These are phyloP conservation scores for Parnassius mnemosyne DNA, from an alignment of 2,888 invertebrate species.

Conservation along the genomic window DNA sequence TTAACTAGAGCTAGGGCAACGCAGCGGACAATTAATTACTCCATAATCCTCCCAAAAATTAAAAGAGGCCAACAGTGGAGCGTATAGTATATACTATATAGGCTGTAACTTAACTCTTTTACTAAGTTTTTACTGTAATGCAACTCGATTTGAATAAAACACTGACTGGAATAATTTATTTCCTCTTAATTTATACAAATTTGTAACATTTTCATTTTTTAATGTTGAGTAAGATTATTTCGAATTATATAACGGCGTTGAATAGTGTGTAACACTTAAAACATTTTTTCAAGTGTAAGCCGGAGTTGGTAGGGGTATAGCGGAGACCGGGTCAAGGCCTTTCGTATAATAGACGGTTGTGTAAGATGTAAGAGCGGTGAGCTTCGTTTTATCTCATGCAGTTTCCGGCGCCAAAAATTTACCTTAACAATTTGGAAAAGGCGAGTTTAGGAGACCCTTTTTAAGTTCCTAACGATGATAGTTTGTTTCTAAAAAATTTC, in stretches of 20 bases:
- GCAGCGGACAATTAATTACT: too few species aligned
- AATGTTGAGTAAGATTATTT: conserved; percentile 24
- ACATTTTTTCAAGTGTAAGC: conserved; percentile 41
- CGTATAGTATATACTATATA: too few species aligned
- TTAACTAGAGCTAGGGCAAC: too few species aligned
- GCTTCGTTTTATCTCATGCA: conserved; percentile 15
- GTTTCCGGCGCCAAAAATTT: not conserved
- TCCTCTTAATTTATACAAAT: conserved; percentile 13
- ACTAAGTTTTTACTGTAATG: too few species aligned
- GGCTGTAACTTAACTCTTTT: too few species aligned
- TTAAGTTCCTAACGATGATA: too few species aligned
- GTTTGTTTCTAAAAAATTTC: too few species aligned
- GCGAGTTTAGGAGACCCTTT: too few species aligned
- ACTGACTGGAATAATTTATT: conserved; percentile 6
- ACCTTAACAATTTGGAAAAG: too few species aligned
- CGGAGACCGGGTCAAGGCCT: conserved; percentile 73
- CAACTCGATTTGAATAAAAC: not conserved
- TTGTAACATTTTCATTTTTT: conserved; percentile 10
- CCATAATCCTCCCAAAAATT: too few species aligned
- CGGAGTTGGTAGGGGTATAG: conserved; percentile 53
- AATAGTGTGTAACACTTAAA: conserved; percentile 29
- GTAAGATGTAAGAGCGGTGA: conserved; percentile 58
- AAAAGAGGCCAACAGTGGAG: too few species aligned
- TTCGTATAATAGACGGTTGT: conserved; percentile 55
- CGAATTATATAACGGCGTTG: conserved; percentile 25